Evolutionary conservation across 2,888 invertebrate species (phyloP), one percentile per base, ranked within the genome.

Genomic region (Malthinus seriepunctatus): DNA sequence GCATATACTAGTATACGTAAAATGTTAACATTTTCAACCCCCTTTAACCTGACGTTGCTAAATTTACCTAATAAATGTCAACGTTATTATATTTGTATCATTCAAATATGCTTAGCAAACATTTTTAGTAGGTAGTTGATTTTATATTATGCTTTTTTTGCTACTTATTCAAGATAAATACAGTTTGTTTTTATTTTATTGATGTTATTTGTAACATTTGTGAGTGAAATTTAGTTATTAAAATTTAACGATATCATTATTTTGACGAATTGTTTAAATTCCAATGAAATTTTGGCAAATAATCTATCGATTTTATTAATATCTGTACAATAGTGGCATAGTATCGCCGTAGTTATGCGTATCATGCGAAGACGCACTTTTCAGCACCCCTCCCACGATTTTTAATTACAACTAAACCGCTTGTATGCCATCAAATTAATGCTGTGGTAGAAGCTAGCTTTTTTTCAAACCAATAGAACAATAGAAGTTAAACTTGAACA

Each of bases 31-130:
- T 62, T 60, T 59, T 56, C 54, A 60, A 55, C 52, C 50, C 54
- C 62, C 62, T 54, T 51, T 51, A 56, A 57, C 58, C 60, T 61
- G 62, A 63, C 62, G 62, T 63, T 57, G 58, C 62, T 58, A 64
- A 64, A 64, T 64, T 64, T 63, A 62, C 64, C 64, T 62, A 64
- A 64, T 64, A 64, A 60, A 62, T 58, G 64, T 63, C 62, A 59
- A 56, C 56, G 54, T 64, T 62, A 63, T 64, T 64, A 51, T 63
- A 63, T 63, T 63, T 63, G 61, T 63, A 64, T 60, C 55, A 60
- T 63, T 52, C 50, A 56, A 62, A 62, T 58, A 62, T 56, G 62
- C 64, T 60, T 58, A 56, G 62, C 62, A 63, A 60, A 60, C 64
- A 64, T 45, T 57, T 63, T 56, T 54, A 47, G 10, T 32, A 42